Conservation (phyloP, 2,113 vertebrate genomes). For the Oreochromis niloticus region DNA sequence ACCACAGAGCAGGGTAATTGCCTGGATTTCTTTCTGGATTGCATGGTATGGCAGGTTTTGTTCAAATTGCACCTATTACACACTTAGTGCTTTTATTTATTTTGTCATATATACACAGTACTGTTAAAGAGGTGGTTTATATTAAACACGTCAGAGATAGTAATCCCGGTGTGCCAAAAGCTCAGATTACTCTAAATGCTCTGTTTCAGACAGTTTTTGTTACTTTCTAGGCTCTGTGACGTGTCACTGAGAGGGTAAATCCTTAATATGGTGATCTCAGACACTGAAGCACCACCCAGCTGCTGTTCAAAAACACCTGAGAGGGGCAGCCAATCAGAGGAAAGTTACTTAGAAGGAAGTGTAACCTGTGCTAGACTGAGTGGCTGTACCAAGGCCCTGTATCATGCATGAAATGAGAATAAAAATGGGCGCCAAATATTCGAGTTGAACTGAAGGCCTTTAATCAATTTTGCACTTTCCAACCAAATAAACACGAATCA, state of each 20-base stretch:
- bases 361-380: background rate
- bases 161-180: background rate
- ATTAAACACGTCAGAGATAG: background rate
- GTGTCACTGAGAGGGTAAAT: background rate
- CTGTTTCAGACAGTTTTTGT: background rate
- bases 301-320: background rate
- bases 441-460: background rate
- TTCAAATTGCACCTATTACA: background rate
- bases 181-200: background rate
- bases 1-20: background rate
- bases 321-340: background rate
- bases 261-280: background rate
- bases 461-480: background rate
- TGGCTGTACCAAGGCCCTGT: background rate
- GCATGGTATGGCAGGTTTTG: background rate
- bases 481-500: conserved; percentile 1
- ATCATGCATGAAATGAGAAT: background rate
- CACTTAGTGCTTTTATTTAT: background rate
- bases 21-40: background rate
- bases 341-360: background rate
- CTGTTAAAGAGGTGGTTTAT: background rate
- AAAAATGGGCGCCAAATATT: background rate
- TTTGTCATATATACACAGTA: background rate
- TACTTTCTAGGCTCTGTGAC: background rate
- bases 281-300: background rate